Evolutionary conservation across 2,888 invertebrate species (phyloP).

Genomic region (Frankliniella fusca): DNA sequence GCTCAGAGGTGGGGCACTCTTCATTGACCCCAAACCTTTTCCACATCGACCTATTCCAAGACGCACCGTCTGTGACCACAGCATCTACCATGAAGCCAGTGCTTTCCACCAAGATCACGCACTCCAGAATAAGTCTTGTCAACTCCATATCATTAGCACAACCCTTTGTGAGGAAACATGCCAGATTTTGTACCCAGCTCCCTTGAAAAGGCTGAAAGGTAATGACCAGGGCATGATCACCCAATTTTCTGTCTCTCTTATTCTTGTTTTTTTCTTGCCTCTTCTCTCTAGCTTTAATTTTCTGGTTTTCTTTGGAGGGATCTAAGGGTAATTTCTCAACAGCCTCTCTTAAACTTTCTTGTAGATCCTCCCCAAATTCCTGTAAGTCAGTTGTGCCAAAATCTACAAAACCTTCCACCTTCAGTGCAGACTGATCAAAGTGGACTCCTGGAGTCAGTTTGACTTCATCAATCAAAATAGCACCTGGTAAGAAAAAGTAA

Average conservation of each 20-base stretch:
- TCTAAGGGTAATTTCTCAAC: too few species aligned
- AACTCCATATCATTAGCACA: slow-evolving; percentile 12
- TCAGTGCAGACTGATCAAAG: too few species aligned
- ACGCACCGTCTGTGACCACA: slow-evolving; percentile 29
- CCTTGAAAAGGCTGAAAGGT: slow-evolving; percentile 31
- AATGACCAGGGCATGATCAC: slow-evolving; percentile 32
- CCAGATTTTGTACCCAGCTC: slow-evolving; percentile 32
- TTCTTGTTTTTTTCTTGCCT: too few species aligned
- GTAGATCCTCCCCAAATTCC: too few species aligned
- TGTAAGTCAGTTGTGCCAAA: too few species aligned
- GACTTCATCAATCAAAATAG: too few species aligned
- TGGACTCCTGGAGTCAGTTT: too few species aligned
- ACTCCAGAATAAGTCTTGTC: slow-evolving; percentile 30
- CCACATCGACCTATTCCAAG: slow-evolving; percentile 33
- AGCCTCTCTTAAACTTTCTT: too few species aligned
- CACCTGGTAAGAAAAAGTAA: too few species aligned
- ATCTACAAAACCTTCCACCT: not conserved
- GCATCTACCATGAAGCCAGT: slow-evolving; percentile 28
- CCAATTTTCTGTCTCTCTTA: slow-evolving; percentile 19
- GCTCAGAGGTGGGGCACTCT: not conserved
- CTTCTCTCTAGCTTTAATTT: too few species aligned
- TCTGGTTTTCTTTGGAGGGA: too few species aligned
- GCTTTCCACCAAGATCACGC: slow-evolving; percentile 29
- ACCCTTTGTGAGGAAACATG: slow-evolving; percentile 31
- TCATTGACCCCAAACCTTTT: slow-evolving; percentile 29